Percentiles rank a stretch among this genome's conserved stretches.
Conservation (phyloP, 2,797 vertebrate species). For the Myotis pilosus region DNA sequence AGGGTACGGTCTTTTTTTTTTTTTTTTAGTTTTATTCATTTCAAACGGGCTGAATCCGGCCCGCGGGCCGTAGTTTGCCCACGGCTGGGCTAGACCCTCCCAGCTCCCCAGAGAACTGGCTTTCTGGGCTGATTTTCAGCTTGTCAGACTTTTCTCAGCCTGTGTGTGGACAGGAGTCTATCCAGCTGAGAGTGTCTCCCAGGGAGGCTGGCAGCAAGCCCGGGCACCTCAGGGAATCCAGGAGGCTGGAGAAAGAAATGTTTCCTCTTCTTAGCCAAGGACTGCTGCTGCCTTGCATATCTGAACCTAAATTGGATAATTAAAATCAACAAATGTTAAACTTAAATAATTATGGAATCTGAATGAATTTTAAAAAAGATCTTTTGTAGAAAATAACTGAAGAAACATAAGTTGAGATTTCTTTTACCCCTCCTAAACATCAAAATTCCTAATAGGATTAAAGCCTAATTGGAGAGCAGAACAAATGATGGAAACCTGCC, state of each 20-base stretch:
- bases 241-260: background rate
- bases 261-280: background rate
- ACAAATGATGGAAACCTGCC: background rate
- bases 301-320: slow-evolving; percentile 12
- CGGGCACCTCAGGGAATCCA: slow-evolving; percentile 52
- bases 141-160: slow-evolving; percentile 14
- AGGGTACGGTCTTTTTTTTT: too few species aligned
- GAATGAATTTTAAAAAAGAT: slow-evolving; percentile 19
- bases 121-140: slow-evolving; percentile 46
- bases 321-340: slow-evolving; percentile 34
- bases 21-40: too few species aligned
- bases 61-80: too few species aligned
- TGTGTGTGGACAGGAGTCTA: background rate
- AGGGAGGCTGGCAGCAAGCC: slow-evolving; percentile 51
- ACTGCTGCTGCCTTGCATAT: slow-evolving; percentile 31
- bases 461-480: background rate
- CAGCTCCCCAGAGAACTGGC: background rate
- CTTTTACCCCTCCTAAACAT: background rate
- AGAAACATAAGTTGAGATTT: background rate
- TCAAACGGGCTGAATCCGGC: too few species aligned
- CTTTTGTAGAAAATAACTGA: background rate
- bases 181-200: background rate
- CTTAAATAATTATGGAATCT: slow-evolving; percentile 39
- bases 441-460: background rate
- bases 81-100: background rate